These are phyloP conservation scores for Sogatella furcifera DNA, from an alignment of 1,140 invertebrate species.

Conservation along the genomic window DNA sequence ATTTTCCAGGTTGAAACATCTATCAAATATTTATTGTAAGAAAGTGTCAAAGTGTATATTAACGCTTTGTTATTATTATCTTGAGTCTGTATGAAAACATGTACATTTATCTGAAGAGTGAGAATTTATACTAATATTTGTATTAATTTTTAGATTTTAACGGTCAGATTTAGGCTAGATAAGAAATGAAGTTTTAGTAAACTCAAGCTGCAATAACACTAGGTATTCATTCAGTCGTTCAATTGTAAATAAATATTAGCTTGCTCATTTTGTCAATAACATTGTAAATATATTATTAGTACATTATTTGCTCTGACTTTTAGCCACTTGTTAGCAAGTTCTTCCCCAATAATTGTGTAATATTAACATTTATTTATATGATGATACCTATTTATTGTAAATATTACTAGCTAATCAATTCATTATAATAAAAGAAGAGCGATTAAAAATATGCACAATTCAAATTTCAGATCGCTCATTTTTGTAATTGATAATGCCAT, in stretches of 20 bases:
- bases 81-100: no score
- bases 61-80: no score
- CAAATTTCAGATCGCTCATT: background rate
- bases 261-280: constrained; percentile 3
- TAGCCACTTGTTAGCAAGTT: constrained; percentile 1
- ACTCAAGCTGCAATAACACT: no score
- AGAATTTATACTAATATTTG: no score
- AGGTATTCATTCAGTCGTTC: no score
- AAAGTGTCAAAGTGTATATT: no score
- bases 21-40: no score
- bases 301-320: background rate
- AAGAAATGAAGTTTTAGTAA: no score
- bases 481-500: constrained; percentile 27
- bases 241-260: background rate
- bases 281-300: background rate
- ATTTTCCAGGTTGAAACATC: no score
- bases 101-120: no score
- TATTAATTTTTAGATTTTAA: no score
- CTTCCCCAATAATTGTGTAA: constrained; percentile 7
- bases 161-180: no score
- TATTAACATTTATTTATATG: constrained; percentile 2
- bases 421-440: background rate
- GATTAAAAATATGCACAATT: constrained; percentile 6
- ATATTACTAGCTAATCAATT: background rate
- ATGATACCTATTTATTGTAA: background rate